Evolutionary conservation across 2,888 invertebrate species (phyloP).

Genomic region (Proisotoma minuta): DNA sequence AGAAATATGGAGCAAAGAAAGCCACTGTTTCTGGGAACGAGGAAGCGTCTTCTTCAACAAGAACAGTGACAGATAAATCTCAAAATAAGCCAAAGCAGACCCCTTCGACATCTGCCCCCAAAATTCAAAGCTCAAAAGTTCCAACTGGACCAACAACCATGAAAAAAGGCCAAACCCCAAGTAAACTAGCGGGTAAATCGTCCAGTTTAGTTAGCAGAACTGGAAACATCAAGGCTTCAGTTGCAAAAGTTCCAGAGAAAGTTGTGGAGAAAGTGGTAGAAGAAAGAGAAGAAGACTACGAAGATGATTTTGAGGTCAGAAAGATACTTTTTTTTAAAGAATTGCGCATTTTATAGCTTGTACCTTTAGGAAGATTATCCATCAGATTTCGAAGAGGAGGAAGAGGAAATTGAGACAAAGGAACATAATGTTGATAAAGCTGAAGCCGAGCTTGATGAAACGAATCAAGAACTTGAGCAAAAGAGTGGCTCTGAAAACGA

Average conservation of each 20-base stretch:
- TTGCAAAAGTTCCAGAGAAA: too few relatives aligned
- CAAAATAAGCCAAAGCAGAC: background rate
- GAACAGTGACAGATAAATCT: background rate
- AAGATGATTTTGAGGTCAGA: slow-evolving; percentile 11
- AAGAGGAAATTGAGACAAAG: background rate
- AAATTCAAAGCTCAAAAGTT: background rate
- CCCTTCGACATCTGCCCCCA: background rate
- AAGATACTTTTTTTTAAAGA: background rate
- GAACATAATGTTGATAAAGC: background rate
- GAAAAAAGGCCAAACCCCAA: background rate
- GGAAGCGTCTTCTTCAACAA: background rate
- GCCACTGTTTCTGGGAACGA: background rate
- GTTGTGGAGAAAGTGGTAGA: background rate
- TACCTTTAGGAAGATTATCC: slow-evolving; percentile 7
- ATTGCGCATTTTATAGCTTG: background rate
- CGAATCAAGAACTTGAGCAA: background rate
- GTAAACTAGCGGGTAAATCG: background rate
- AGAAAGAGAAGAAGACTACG: background rate
- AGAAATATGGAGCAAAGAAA: slow-evolving; percentile 1
- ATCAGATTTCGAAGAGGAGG: slow-evolving; percentile 11
- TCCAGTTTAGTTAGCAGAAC: too few relatives aligned
- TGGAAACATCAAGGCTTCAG: too few relatives aligned
- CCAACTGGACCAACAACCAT: background rate
- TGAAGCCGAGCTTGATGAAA: background rate
- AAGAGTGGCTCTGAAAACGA: background rate